phyloP scores from a whole-genome alignment of 2,113 vertebrate species.

The Taxidea taxus region DNA sequence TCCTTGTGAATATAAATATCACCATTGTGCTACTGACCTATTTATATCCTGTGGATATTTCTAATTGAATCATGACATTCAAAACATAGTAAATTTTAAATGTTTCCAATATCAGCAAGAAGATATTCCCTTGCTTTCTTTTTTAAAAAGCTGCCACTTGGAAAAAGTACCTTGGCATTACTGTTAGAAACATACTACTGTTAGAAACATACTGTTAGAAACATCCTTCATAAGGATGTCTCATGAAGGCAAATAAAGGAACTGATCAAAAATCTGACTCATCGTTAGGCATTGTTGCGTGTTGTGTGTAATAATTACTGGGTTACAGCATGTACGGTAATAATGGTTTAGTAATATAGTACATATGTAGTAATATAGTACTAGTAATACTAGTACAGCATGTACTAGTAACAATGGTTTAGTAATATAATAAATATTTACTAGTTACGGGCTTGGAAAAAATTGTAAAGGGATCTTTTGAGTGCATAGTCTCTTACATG shows the following conservation, averaged over 20 bases:
- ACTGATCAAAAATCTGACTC: constrained; percentile 1
- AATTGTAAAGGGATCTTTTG: background rate
- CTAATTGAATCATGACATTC: constrained; percentile 38
- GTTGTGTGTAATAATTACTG: background rate
- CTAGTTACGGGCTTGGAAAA: background rate
- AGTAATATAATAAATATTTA: background rate
- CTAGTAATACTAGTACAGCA: background rate
- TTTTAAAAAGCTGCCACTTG: background rate
- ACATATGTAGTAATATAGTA: too few species aligned
- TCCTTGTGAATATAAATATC: constrained; percentile 14
- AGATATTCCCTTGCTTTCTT: constrained; percentile 42
- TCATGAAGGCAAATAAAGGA: background rate
- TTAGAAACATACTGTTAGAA: constrained; percentile 7
- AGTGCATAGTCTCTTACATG: background rate
- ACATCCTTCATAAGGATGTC: background rate
- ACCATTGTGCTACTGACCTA: constrained; percentile 42
- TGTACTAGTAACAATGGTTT: background rate
- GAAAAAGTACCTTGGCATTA: background rate
- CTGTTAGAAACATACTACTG: background rate
- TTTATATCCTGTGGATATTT: constrained; percentile 23
- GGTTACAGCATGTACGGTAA: background rate
- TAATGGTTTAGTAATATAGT: background rate
- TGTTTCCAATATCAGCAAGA: background rate
- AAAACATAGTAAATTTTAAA: constrained; percentile 60
- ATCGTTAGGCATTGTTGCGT: background rate